Base-by-base conservation (phyloP, 2,113 vertebrate genomes). In the Myrmecophaga tridactyla region DNA sequence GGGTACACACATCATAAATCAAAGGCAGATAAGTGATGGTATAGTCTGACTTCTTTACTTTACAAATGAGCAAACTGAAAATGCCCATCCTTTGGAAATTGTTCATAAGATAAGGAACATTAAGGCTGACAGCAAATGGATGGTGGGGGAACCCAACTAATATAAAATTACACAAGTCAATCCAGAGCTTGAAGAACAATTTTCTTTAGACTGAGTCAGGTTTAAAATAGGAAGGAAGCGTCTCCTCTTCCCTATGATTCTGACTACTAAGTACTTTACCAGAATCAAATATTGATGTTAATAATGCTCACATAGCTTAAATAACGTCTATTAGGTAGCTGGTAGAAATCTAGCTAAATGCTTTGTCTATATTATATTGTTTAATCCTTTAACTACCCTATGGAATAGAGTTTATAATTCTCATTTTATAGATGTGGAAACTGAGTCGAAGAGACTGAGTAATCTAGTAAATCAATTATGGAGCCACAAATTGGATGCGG, bases 331-430 rank as follows among this genome's bases (percentile, higher is more conserved):
- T n/a, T 92, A 86, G 82, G 46, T 70, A 62, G 46, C 65, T 90
- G 43, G 14, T 89, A 67, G 73, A 92, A 92, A 62, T 70, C 12
- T 62, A 86, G 69, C 20, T 18, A 93, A 29, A 23, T 60, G n/a
- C 94, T 89, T 95, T 56, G 53, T 29, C 34, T 92, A 15, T 65
- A 82, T 91, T 75, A 81, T 76, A 34, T 95, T 82, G 72, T 77
- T 67, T 84, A 83, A 76, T 56, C 10, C 25, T 65, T 63, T 25
- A 85, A 70, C 48, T 23, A 86, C 46, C 29, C 51, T 43, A 20
- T 62, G 41, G 41, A 92, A 85, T 48, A 58, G 14, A 15, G 76
- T 41, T 81, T 94, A 65, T 63, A 77, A 77, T 92, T 63, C 70
- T 90, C 39, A 51, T 77, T 93, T 80, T 73, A 51, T 1, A 95